Evolutionary conservation across 2,797 vertebrate genomes (phyloP).

Genomic region (Melanogrammus aeglefinus): DNA sequence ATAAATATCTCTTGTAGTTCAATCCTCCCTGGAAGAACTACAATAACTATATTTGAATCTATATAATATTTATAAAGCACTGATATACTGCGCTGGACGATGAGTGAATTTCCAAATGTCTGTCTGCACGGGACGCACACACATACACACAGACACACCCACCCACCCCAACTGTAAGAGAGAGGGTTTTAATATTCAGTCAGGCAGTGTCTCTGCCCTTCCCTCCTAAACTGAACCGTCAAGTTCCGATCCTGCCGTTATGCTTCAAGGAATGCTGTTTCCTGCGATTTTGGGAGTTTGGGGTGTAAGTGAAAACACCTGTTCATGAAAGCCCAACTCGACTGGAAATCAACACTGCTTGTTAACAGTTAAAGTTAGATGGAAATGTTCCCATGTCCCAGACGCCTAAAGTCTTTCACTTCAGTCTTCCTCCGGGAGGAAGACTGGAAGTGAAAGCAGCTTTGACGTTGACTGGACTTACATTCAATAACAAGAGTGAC

Average conservation of each 20-base stretch:
- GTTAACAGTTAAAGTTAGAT: neutral
- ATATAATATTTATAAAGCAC: no score
- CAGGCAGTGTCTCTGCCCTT: neutral
- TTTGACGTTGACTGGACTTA: neutral
- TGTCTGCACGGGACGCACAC: no score
- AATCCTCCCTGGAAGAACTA: no score
- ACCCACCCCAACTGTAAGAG: no score
- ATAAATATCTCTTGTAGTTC: no score
- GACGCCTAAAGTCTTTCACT: neutral
- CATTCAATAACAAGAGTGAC: neutral
- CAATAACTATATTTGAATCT: no score
- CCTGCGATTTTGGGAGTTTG: neutral
- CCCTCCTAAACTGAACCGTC: neutral
- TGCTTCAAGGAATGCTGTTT: neutral
- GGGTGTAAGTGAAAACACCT: neutral
- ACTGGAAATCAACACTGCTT: neutral
- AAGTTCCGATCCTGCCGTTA: neutral
- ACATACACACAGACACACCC: no score
- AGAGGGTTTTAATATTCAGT: neutral
- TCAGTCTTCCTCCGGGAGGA: neutral
- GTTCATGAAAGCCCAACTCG: neutral
- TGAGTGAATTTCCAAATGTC: no score
- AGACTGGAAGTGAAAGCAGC: no score
- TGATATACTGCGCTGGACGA: no score
- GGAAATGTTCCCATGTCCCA: neutral